phyloP scores from a whole-genome alignment of 2,888 invertebrate genomes.

The Nemoura dubitans region DNA sequence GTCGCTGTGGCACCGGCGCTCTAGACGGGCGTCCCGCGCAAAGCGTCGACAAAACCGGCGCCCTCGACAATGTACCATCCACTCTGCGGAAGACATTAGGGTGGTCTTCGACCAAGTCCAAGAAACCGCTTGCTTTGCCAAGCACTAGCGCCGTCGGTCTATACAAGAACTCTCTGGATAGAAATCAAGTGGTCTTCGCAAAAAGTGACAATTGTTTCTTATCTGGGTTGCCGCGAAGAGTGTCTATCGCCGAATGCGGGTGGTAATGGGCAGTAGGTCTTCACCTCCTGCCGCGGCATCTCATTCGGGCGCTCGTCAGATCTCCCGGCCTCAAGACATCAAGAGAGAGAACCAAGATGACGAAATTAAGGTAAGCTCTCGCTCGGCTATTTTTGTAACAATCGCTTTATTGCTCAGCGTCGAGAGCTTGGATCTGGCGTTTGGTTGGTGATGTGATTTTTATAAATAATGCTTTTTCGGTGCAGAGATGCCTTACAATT shows the following conservation, averaged over 20 bases:
- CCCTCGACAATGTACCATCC: not conserved
- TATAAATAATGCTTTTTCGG: not conserved
- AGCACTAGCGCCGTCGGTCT: not conserved
- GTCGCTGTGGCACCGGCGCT: not conserved
- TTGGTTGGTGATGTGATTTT: not conserved
- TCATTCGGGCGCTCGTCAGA: conserved; percentile 24
- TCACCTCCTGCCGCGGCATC: conserved; percentile 57
- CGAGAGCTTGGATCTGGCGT: not conserved
- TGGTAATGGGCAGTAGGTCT: conserved; percentile 66
- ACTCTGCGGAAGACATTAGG: not conserved
- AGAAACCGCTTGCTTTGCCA: not conserved
- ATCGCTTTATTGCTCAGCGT: not conserved
- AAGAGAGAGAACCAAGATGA: conserved; percentile 78
- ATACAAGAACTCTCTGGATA: too few relatives aligned
- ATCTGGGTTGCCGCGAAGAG: not conserved
- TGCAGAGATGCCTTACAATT: too few relatives aligned
- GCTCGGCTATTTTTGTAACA: not conserved
- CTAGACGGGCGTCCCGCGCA: not conserved
- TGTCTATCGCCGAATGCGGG: conserved; percentile 46
- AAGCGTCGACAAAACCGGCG: not conserved
- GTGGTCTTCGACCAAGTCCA: not conserved
- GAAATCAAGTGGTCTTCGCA: too few relatives aligned
- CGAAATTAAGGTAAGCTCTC: conserved; percentile 75
- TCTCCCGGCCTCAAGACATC: conserved; percentile 59
- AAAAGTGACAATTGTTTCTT: not conserved